Conservation (phyloP, 2,797 vertebrate species). For the Centroberyx gerrardi region DNA sequence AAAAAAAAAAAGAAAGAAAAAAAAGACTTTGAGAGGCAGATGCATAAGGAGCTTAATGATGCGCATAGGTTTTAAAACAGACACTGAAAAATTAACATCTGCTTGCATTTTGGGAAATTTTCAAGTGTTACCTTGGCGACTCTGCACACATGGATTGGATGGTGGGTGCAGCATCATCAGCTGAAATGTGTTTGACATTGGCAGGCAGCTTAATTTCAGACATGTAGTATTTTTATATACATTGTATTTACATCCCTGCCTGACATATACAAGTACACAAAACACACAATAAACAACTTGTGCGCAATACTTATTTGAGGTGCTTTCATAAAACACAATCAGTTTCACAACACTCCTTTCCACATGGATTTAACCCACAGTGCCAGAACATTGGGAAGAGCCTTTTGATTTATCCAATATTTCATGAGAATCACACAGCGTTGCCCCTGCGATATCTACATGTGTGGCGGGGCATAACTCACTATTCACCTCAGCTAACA, state of each 20-base stretch:
- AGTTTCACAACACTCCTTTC: constrained; percentile 5
- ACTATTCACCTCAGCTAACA: constrained; percentile 70
- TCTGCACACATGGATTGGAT: neutral
- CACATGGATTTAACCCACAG: constrained; percentile 8
- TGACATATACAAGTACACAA: neutral
- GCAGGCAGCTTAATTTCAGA: neutral
- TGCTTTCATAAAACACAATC: constrained; percentile 7
- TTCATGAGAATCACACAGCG: constrained; percentile 33
- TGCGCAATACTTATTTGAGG: neutral
- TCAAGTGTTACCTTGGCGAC: neutral
- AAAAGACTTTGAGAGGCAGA: constrained; percentile 18
- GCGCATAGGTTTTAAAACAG: constrained; percentile 28
- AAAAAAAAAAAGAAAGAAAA: neutral
- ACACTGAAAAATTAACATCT: constrained; percentile 49
- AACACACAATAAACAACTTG: neutral
- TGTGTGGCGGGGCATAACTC: constrained; percentile 74
- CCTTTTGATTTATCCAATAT: constrained; percentile 29
- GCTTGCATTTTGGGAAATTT: constrained; percentile 22
- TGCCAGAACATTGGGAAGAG: constrained; percentile 24
- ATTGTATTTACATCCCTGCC: too few species aligned
- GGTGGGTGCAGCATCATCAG: neutral
- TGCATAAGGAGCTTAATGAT: constrained; percentile 36
- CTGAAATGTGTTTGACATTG: neutral
- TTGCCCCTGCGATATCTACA: constrained; percentile 54
- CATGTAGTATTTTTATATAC: neutral